These are phyloP conservation scores for Hycleus cichorii DNA, from an alignment of 1,140 invertebrate genomes.

Conservation along the genomic window DNA sequence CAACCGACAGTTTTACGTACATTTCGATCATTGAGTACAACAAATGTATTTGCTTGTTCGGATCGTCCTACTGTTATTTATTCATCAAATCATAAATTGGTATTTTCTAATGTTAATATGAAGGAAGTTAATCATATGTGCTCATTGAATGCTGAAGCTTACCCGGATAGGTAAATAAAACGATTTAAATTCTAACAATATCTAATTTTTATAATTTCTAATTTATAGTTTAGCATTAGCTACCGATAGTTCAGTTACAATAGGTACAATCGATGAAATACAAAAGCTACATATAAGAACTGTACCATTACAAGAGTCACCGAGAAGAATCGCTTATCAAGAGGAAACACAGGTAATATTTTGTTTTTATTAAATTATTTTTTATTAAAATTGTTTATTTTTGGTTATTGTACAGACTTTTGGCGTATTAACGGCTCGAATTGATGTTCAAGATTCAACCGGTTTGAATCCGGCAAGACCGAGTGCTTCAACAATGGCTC, in stretches of 20 bases:
- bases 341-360: conserved; percentile 69
- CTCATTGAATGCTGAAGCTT: conserved; percentile 88
- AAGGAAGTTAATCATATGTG: conserved; percentile 99
- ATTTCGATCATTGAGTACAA: conserved; percentile 84
- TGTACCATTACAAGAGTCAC: conserved; percentile 89
- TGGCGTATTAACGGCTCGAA: conserved; percentile 84
- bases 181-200: background rate
- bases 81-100: conserved; percentile 96
- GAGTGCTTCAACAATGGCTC: conserved; percentile 72
- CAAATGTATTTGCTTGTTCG: conserved; percentile 97
- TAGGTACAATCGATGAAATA: conserved; percentile 98
- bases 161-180: conserved; percentile 70
- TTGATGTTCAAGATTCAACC: conserved; percentile 72
- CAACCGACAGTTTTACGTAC: conserved; percentile 91
- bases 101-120: conserved; percentile 98
- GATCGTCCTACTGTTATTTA: conserved; percentile 98
- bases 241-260: conserved; percentile 87
- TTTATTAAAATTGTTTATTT: conserved; percentile 6
- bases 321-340: conserved; percentile 89
- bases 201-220: too few species aligned
- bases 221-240: conserved; percentile 76
- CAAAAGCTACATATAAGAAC: conserved; percentile 96
- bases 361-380: conserved; percentile 6
- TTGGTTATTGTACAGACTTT: conserved; percentile 61
- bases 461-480: conserved; percentile 60